Evolutionary conservation across 2,888 invertebrate genomes (phyloP).

Genomic region (Melinopterus prodromus): DNA sequence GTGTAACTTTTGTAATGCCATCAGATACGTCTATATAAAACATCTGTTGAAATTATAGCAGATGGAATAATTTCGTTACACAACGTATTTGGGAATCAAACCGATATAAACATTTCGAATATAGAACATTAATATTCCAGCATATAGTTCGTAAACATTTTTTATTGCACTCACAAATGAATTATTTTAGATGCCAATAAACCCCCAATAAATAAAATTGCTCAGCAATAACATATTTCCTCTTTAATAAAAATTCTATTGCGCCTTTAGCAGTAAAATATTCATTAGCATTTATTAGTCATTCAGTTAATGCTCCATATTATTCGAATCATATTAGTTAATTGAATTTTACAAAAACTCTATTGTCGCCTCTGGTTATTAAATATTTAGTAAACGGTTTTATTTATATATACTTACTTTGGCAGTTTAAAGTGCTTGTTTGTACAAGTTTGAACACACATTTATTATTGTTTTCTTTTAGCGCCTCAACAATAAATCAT

Average conservation of each 20-base stretch:
- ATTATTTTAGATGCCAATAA: background rate
- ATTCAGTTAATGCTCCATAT: too few relatives aligned
- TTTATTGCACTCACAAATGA: background rate
- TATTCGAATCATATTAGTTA: too few relatives aligned
- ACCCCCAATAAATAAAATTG: background rate
- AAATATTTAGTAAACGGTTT: background rate
- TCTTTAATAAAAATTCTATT: background rate
- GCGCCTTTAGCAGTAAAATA: background rate
- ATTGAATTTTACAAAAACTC: background rate
- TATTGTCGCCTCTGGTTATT: background rate
- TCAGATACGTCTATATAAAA: too few relatives aligned
- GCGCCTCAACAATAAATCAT: background rate
- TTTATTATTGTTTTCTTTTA: background rate
- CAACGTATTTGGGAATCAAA: background rate
- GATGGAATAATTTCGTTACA: background rate
- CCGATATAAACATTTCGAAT: background rate
- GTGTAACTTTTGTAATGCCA: too few relatives aligned
- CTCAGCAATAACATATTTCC: background rate
- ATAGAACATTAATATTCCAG: background rate
- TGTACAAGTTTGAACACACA: background rate
- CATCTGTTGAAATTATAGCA: background rate
- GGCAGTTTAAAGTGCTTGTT: too few relatives aligned
- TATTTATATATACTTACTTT: background rate
- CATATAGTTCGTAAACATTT: background rate
- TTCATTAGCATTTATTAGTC: background rate